Evolutionary conservation across 2,888 invertebrate genomes (phyloP), one percentile per base, ranked within the genome.

Genomic region (Pandemis cinnamomeana): DNA sequence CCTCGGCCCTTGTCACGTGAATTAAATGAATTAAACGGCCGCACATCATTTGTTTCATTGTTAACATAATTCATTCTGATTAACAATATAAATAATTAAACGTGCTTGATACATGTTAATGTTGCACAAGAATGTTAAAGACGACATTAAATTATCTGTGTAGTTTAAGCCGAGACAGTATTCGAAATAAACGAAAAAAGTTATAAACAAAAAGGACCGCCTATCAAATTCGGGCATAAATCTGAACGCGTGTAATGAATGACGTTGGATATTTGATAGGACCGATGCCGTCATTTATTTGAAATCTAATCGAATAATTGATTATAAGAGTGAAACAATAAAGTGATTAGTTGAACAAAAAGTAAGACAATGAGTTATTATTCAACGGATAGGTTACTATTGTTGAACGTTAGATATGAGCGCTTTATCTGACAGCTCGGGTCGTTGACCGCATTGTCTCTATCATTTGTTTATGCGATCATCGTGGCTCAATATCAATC

Each of bases 281-380:
- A 89, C 82, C 81, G 84, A 82, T 84, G 83, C 88, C 87, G 91
- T 87, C 90, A 86, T 90, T 90, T 90, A 90, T 91, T 88, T 86
- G 90, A 89, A 91, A 92, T 87, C 87, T 91, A 93, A 93, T 91
- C 90, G 91, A 92, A 89, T 93, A 93, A 94, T 93, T 94, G 93
- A 93, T 94, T 94, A 91, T 89, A 89, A 87, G 87, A 91, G 86
- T 86, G 86, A 90, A 93, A 93, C 93, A 94, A 94, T 93, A 91
- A 92, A 93, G 91, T 93, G 93, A 93, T 93, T 94, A 94, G 92
- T 91, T 89, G 83, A 87, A 94, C 91, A 92, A 92, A 93, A 93
- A 91, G 89, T 89, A 89, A 91, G 92, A 93, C 93, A 93, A 93
- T 92, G 93, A 93, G 86, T 91, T 93, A 93, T 94, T 93, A 93